Evolutionary conservation across 2,113 vertebrate genomes (phyloP).

Genomic region (Sardina pilchardus): DNA sequence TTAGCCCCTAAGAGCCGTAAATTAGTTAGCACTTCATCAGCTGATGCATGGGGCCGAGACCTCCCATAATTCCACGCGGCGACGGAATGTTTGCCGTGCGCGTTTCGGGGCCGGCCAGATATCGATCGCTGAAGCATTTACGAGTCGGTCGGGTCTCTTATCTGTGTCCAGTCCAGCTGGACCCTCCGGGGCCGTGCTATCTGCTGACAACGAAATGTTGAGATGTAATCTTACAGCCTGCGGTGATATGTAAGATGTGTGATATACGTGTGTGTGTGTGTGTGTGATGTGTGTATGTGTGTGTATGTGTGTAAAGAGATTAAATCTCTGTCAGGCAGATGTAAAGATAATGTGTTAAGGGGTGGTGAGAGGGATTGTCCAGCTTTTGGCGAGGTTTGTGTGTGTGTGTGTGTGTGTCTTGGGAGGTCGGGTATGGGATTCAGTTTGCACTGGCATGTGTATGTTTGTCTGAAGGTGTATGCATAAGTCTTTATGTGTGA

Average conservation of each 20-base stretch:
- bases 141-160: background rate
- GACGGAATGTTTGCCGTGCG: background rate
- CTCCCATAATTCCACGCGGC: background rate
- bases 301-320: background rate
- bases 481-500: background rate
- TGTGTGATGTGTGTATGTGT: background rate
- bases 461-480: background rate
- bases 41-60: background rate
- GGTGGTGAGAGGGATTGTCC: background rate
- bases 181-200: background rate
- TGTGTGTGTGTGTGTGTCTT: slow-evolving; percentile 21
- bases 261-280: background rate
- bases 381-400: background rate
- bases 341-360: background rate
- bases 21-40: slow-evolving; percentile 36
- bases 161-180: background rate
- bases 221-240: background rate
- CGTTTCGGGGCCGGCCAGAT: background rate
- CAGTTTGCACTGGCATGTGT: background rate
- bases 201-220: background rate
- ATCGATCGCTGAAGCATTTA: slow-evolving; percentile 12
- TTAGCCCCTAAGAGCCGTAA: slow-evolving; percentile 25
- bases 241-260: background rate
- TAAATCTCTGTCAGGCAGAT: background rate
- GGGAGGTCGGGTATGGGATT: background rate